Base-by-base conservation (phyloP, 2,113 vertebrate species). In the Neodontobutis hainanensis region DNA sequence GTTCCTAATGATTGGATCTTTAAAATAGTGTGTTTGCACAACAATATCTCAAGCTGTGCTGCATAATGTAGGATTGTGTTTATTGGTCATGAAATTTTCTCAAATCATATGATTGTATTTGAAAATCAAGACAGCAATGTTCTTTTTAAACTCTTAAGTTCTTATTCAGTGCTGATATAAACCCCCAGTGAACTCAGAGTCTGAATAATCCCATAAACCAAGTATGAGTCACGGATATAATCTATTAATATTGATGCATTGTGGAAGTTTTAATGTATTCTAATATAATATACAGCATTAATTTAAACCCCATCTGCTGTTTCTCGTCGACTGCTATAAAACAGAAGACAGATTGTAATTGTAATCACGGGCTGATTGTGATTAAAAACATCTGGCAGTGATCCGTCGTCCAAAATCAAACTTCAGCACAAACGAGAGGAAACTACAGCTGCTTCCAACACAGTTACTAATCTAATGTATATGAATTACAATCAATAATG, bases 351-450 rank as follows among this genome's bases (percentile, higher is more conserved):
- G 52, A 55, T 55, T 55, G 52, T 55, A 55, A 55, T 36, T 38
- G 52, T 55, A 55, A 55, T 55, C 52, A 55, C 3, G 52, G n/a
- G 34, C 52, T 55, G 52, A 55, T 51, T 51, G 49, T 51, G 49
- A 51, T 55, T 36, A 15, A 55, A 36, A 55, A 15, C 52, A 55
- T 55, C 34, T 55, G 52, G 11, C 9, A 7, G 52, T 55, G 52
- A 55, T 55, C 12, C 52, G 36, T 36, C 5, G 6, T 12, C 34
- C 52, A 34, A 15, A 14, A 38, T 38, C 52, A 5, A 27, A 27
- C 19, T 27, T 27, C 19, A 1, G 19, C 19, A 27, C 19, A 27
- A 27, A 27, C 19, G 19, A 27, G 19, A 27, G 19, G 19, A 34
- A 8, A 12, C 52, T 34, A 38, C 11, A 14, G 9, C 14, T 11